Conservation (phyloP, 2,888 invertebrate genomes). For the Hylaea fasciaria region DNA sequence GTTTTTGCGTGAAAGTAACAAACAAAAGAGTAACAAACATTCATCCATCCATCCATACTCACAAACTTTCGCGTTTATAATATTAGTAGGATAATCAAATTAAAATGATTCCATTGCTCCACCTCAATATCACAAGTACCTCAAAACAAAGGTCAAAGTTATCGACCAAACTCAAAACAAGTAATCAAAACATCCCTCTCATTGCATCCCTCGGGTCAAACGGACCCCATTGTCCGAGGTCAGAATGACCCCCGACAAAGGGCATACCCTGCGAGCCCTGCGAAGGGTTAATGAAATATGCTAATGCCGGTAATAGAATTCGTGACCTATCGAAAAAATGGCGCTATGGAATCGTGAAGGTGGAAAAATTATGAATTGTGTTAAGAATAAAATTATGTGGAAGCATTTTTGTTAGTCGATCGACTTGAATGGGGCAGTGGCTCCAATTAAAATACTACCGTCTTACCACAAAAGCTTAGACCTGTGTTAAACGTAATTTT, state of each 20-base stretch:
- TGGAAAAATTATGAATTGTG: conserved; percentile 13
- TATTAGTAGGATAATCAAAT: no score
- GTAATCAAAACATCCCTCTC: conserved; percentile 11
- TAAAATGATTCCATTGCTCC: no score
- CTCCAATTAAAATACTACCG: no score
- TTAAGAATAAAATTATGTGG: neutral
- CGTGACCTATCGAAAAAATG: conserved; percentile 45
- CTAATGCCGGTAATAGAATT: conserved; percentile 45
- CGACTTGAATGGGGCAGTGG: no score
- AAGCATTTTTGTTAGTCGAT: neutral
- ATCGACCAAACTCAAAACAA: conserved; percentile 6
- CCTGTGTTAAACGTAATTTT: no score
- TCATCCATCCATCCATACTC: no score
- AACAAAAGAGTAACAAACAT: no score
- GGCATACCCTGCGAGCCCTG: conserved; percentile 9
- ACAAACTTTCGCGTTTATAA: no score
- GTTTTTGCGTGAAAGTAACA: no score
- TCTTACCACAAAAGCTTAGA: no score
- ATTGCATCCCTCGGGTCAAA: conserved; percentile 24
- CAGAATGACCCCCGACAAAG: conserved; percentile 37
- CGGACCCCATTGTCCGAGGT: conserved; percentile 29
- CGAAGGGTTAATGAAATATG: conserved; percentile 48
- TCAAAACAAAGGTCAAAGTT: neutral
- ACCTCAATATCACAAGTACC: no score
- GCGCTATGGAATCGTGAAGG: conserved; percentile 24